Base-by-base conservation (phyloP, 30 jellyfish, hydroid and myxozoan genomes). In the Hydra vulgaris region DNA sequence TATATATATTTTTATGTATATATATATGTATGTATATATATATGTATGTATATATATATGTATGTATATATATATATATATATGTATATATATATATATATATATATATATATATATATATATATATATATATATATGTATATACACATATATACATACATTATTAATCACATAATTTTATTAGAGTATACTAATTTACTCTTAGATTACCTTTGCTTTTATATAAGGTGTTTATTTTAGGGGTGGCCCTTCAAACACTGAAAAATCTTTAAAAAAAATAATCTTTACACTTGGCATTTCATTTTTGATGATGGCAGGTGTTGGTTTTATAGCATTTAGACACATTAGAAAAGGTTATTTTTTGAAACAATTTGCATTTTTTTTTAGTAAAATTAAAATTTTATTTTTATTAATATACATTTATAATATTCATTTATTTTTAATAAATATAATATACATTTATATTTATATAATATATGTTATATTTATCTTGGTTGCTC, bases 241-340 rank as follows among this genome's bases (percentile, higher is more conserved):
- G 24, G 84, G 84, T 21, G n/a, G 84, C 23, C 7, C 87, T 4
- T 22, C 23, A 8, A 87, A 61, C 21, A 23, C 74, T 20, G 97
- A 90, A 4, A 73, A 56, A 40, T 90, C 97, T 12, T 79, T 85
- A 23, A 55, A 79, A 55, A 75, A 85, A 22, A 53, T 83, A 15
- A 92, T 89, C 66, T 53, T 90, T 17, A 86, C 95, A 0, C 72
- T 90, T 69, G 89, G 96, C 52, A 77, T 90, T 54, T 80, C 88
- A 54, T 54, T 83, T 0, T 84, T 95, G 15, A 94, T 88, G 21
- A 86, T 86, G 20, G 88, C 86, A 0, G 80, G 90, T 7, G 66
- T 90, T 17, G 95, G 93, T 27, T 78, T 90, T 77, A 76, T 90
- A 1, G 87, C 87, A 8, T 90, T 82, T 73, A 82, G 95, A 69